Evolutionary conservation across 1,140 invertebrate species (phyloP), one percentile per base, ranked within the genome.

Genomic region (Neodiprion pinetum): DNA sequence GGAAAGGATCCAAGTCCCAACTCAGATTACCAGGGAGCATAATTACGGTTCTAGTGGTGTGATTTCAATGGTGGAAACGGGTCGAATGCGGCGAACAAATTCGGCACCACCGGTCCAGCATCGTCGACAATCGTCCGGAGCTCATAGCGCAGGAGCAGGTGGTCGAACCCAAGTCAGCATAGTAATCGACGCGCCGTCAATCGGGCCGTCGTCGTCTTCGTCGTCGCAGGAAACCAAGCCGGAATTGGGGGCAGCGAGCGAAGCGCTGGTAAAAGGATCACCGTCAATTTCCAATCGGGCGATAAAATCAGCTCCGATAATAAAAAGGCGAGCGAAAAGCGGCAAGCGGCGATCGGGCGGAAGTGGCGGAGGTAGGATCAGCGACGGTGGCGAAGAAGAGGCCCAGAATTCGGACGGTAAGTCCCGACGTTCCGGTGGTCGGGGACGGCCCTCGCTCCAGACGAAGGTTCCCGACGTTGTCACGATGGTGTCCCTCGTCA

Each of bases 401-500:
- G 67, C 23, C 23, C 21, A 69, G 67, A 23, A 65, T 40, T 40
- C 3, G 11, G 53, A 61, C 53, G 53, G 53, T 61, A 61, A 61
- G n/a, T 61, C 53, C 11, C 53, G 53, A 61, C 3, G 53, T 14
- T 61, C 53, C 8, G 75, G 50, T 12, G 69, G 14, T 10, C 11
- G n/a, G 9, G 53, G 53, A 61, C 53, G 75, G 49, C 70, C 67
- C 14, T 23, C 8, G 83, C 11, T 61, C n/a, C 53, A 82, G 9
- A 12, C 50, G 0, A 83, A 73, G 11, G 76, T 77, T 9, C 81
- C 76, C 0, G 90, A 91, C 48, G 85, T 91, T 7, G 84, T 90
- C 2, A 91, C 91, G 0, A 91, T 91, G 90, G 90, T 91, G 0
- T 91, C 90, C 0, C 76, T 91, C 8, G 82, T 91, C 5, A 90